A percentile compares a stretch with the other conserved stretches of the same genome.
phyloP scores from a whole-genome alignment of 2,113 vertebrate species.

The Meleagris gallopavo region DNA sequence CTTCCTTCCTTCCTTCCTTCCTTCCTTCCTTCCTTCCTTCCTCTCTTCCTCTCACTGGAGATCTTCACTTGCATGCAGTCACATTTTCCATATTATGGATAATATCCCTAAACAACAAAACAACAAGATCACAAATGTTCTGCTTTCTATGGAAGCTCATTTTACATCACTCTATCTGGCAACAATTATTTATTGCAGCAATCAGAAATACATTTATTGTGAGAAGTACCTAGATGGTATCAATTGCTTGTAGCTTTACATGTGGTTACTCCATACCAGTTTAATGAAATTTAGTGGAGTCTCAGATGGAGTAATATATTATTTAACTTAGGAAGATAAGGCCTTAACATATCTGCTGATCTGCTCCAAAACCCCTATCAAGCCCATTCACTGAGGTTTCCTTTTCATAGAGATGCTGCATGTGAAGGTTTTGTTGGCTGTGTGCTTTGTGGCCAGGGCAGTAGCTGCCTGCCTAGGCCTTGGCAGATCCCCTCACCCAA shows the following conservation, averaged over 20 bases:
- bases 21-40: too few relatives aligned
- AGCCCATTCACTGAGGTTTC: neutral
- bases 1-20: too few relatives aligned
- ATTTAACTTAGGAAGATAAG: neutral
- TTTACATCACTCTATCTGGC: neutral
- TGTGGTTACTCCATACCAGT: neutral
- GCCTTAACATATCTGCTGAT: neutral
- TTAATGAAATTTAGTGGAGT: neutral
- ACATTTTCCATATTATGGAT: neutral
- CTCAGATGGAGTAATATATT: neutral
- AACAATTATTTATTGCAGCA: neutral
- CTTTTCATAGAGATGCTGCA: neutral
- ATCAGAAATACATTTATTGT: neutral
- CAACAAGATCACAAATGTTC: neutral
- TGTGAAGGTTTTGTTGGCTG: neutral
- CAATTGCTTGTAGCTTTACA: neutral
- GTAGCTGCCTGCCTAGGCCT: neutral
- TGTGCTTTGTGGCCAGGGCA: accelerated
- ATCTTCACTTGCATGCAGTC: neutral
- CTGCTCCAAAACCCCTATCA: neutral
- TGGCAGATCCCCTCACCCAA: neutral
- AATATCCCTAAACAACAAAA: neutral
- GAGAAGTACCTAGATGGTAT: neutral
- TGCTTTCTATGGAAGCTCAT: neutral
- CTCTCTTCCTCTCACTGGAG: neutral